Conservation (phyloP, 2,113 vertebrate species). For the Vombatus ursinus region DNA sequence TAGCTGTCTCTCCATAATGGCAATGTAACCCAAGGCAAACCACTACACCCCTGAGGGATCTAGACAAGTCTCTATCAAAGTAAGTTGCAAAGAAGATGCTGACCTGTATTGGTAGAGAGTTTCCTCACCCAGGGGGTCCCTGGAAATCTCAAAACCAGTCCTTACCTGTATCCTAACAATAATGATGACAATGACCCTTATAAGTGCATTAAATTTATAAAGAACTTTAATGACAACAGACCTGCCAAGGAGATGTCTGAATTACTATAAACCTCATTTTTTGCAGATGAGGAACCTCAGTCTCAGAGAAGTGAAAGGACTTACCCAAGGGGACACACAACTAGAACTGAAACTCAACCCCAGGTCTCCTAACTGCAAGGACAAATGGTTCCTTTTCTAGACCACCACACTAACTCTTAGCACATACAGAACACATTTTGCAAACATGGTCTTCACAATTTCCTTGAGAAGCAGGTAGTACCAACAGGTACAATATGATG, state of each 20-base stretch:
- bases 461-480: conserved; percentile 54
- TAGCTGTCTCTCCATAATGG: not conserved
- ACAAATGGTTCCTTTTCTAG: not conserved
- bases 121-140: not conserved
- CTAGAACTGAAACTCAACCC: conserved; percentile 2
- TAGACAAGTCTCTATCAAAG: not conserved
- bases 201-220: not conserved
- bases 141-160: not conserved
- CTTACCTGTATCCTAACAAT: not conserved
- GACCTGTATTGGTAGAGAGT: not conserved
- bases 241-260: not conserved
- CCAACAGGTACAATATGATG: conserved; percentile 2
- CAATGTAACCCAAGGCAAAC: not conserved
- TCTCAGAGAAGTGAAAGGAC: not conserved
- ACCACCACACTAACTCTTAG: not conserved
- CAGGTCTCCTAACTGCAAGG: not conserved
- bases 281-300: not conserved
- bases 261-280: not conserved
- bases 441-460: not conserved
- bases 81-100: not conserved
- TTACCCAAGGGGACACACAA: not conserved
- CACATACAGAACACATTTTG: not conserved
- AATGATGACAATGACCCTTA: no score
- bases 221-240: not conserved
- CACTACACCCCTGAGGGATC: not conserved